Evolutionary conservation across 2,113 vertebrate genomes (phyloP).

Genomic region (Ictidomys tridecemlineatus): DNA sequence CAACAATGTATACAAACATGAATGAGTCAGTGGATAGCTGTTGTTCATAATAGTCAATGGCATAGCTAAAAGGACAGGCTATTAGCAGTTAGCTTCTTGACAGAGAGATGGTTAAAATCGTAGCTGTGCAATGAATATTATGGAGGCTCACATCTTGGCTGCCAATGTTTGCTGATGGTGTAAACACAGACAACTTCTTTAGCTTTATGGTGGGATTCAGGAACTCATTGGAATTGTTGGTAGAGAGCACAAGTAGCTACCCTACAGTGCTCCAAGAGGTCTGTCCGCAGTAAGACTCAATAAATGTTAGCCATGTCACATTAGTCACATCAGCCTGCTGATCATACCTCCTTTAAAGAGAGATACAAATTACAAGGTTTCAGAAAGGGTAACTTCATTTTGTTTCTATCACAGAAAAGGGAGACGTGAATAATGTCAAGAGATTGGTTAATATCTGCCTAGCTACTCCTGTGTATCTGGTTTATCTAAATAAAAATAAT

Average conservation of each 20-base stretch:
- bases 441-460: background rate
- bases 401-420: background rate
- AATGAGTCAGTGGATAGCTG: background rate
- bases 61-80: background rate
- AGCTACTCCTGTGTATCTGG: background rate
- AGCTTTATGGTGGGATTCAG: background rate
- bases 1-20: background rate
- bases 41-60: background rate
- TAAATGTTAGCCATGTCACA: background rate
- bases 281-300: background rate
- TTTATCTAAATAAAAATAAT: conserved; percentile 12
- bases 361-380: background rate
- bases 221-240: background rate
- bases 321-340: background rate
- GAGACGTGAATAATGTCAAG: background rate
- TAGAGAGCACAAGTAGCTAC: background rate
- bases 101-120: background rate
- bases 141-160: background rate
- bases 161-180: background rate
- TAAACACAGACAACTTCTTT: background rate
- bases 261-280: background rate
- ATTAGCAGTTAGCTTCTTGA: background rate
- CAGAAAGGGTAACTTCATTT: background rate
- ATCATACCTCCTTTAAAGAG: background rate
- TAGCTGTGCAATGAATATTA: background rate